Evolutionary conservation across 2,797 vertebrate genomes (phyloP).

Genomic region (Aplochiton taeniatus): DNA sequence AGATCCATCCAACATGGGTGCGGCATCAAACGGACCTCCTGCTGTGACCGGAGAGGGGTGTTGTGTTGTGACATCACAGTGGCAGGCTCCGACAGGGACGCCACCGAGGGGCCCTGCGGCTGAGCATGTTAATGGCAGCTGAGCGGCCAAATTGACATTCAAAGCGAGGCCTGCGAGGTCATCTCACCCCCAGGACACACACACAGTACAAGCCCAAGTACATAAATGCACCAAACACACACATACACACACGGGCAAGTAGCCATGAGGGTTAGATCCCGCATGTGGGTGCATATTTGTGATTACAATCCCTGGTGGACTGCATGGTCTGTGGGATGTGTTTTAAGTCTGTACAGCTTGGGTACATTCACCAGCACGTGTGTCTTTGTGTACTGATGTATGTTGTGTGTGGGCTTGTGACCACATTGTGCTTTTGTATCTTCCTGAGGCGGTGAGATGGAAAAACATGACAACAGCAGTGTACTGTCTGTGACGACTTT

Average conservation of each 20-base stretch:
- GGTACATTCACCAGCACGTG: neutral
- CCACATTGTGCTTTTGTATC: neutral
- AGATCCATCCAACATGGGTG: too few species aligned
- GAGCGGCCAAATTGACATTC: slow-evolving; percentile 52
- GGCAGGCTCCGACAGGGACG: slow-evolving; percentile 13
- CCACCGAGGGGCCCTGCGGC: slow-evolving; percentile 17
- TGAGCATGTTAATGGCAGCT: slow-evolving; percentile 39
- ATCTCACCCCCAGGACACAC: slow-evolving; percentile 14
- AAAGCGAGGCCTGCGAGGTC: slow-evolving; percentile 43
- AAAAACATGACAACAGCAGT: neutral
- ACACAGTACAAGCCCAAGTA: slow-evolving; percentile 11
- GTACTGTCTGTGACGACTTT: neutral
- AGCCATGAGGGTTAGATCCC: too few species aligned
- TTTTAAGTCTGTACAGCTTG: too few species aligned
- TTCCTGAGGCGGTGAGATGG: neutral
- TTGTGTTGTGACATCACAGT: neutral
- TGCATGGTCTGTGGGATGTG: too few species aligned
- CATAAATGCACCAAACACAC: neutral
- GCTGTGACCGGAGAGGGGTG: too few species aligned
- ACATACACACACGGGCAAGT: neutral
- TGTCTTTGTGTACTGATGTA: too few species aligned
- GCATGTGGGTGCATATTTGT: too few species aligned
- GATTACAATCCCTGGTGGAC: too few species aligned
- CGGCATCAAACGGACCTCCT: too few species aligned
- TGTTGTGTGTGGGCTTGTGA: neutral